phyloP scores from a whole-genome alignment of 2,888 invertebrate species.

The Callosobruchus maculatus region DNA sequence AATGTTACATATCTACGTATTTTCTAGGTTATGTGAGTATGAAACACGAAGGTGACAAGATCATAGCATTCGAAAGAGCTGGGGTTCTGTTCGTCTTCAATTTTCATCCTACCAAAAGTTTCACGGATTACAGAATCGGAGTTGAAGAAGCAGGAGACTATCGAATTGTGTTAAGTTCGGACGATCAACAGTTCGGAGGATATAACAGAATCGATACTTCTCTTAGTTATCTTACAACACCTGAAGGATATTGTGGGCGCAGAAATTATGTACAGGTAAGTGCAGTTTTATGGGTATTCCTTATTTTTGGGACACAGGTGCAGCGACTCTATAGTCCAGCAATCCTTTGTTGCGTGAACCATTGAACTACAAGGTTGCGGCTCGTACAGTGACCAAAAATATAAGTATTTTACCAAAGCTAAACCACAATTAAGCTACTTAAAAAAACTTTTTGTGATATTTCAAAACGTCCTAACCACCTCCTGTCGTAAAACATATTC shows the following conservation, averaged over 20 bases:
- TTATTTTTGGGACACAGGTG: no score
- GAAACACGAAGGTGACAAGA: constrained; percentile 95
- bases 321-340: no score
- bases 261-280: constrained; percentile 58
- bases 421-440: no score
- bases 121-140: constrained; percentile 90
- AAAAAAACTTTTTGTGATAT: no score
- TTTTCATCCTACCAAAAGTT: constrained; percentile 90
- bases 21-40: constrained; percentile 77
- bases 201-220: constrained; percentile 67
- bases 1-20: no score
- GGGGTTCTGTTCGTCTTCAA: constrained; percentile 92
- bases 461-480: no score
- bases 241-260: constrained; percentile 68
- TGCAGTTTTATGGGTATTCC: background rate
- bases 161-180: constrained; percentile 74
- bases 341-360: no score
- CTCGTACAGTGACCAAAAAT: no score
- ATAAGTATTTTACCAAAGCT: no score
- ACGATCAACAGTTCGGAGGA: constrained; percentile 75
- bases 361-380: no score
- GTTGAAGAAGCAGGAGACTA: constrained; percentile 84
- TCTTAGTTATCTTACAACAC: constrained; percentile 60
- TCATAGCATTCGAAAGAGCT: constrained; percentile 90
- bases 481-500: no score